Evolutionary conservation across 2,113 vertebrate species (phyloP).

Genomic region (Zosterops hypoxanthus): DNA sequence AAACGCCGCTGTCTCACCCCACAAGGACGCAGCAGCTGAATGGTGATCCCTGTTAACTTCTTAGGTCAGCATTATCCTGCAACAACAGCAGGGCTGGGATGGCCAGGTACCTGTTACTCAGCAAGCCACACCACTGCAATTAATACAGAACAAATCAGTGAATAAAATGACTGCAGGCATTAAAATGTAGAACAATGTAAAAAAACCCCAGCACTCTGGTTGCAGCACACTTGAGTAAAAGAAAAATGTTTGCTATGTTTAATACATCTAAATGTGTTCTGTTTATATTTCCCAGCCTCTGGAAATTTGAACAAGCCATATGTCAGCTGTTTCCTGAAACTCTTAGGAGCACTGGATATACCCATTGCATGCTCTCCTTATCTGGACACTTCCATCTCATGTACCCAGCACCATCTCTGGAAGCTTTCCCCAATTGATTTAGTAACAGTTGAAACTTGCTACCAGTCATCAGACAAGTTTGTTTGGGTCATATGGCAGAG

Average conservation of each 20-base stretch:
- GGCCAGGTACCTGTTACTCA: neutral
- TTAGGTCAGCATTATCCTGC: neutral
- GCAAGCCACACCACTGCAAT: neutral
- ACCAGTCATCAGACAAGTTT: neutral
- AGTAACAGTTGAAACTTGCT: slow-evolving; percentile 21
- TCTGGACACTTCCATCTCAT: neutral
- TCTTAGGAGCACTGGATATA: neutral
- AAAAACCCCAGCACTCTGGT: neutral
- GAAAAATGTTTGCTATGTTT: neutral
- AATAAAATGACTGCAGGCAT: neutral
- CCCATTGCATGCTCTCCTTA: neutral
- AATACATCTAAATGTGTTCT: accelerated
- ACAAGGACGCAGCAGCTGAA: neutral
- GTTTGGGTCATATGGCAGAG: neutral
- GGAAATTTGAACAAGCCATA: accelerated
- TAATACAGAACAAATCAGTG: neutral
- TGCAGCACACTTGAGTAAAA: neutral
- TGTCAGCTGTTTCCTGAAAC: neutral
- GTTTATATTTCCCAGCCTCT: neutral
- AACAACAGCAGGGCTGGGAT: neutral
- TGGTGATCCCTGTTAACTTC: neutral
- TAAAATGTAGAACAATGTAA: neutral
- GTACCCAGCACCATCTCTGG: neutral
- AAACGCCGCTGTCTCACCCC: accelerated
- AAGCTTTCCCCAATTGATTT: neutral